Evolutionary conservation across 2,113 vertebrate species (phyloP).

Genomic region (Sus scrofa): DNA sequence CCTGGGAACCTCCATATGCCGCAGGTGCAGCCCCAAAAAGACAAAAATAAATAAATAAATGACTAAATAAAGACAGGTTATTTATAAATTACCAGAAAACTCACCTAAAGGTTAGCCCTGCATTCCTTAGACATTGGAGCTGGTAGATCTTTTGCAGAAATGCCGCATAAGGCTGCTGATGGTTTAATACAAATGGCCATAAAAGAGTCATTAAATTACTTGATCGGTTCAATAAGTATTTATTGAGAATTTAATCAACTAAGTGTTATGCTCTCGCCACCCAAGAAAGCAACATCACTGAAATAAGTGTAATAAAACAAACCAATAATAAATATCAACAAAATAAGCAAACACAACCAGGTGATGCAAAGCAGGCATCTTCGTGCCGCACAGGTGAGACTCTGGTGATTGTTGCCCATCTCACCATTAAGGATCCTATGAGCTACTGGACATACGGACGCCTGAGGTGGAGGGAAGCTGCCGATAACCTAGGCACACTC

Average conservation of each 20-base stretch:
- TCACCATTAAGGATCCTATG: accelerated
- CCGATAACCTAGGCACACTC: background rate
- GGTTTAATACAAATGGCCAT: background rate
- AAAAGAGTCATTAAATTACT: background rate
- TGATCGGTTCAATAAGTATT: background rate
- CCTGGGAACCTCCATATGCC: too few species aligned
- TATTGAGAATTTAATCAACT: background rate
- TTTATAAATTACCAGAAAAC: slow-evolving; percentile 25
- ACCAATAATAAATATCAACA: background rate
- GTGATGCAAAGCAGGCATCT: background rate
- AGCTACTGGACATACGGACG: background rate
- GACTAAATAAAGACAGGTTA: background rate
- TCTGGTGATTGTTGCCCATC: accelerated
- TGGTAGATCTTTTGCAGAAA: accelerated
- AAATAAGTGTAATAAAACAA: background rate
- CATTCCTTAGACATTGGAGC: background rate
- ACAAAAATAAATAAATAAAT: background rate
- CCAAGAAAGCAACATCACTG: background rate
- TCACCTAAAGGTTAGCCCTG: background rate
- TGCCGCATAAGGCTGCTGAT: background rate
- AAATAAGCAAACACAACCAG: background rate
- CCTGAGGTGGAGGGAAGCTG: background rate
- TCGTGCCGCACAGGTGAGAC: background rate
- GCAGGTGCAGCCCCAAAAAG: too few species aligned
- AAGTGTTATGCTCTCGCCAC: background rate